A percentile compares a stretch with the other conserved stretches of the same genome.
Evolutionary conservation across 2,888 invertebrate genomes (phyloP).

Genomic region (Hartigia nigra): DNA sequence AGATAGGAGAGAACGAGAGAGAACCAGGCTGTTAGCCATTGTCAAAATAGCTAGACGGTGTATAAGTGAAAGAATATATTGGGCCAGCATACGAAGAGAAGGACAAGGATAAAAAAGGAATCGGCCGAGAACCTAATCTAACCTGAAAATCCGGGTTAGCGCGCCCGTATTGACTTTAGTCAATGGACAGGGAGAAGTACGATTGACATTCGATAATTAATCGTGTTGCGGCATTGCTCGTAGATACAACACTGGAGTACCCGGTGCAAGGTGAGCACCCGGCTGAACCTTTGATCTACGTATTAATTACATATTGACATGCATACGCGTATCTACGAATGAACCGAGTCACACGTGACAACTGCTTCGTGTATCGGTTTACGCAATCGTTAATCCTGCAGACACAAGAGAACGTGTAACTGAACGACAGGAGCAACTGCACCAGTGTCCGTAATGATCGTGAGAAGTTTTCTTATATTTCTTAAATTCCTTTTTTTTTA

Average conservation of each 20-base stretch:
- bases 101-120: not conserved
- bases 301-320: constrained; percentile 47
- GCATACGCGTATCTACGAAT: constrained; percentile 15
- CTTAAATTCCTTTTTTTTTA: not conserved
- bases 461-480: not conserved
- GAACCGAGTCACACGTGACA: not conserved
- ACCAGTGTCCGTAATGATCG: not conserved
- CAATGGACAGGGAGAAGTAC: constrained; percentile 21
- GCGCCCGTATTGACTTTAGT: not conserved
- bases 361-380: not conserved
- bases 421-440: not conserved
- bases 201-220: constrained; percentile 54
- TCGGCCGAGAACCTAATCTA: not conserved
- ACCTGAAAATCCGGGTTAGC: not conserved
- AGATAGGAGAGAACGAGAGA: not conserved
- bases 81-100: not conserved
- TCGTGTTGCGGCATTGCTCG: constrained; percentile 37
- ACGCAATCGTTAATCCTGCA: not conserved
- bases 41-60: not conserved
- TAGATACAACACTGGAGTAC: constrained; percentile 7
- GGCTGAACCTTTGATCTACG: constrained; percentile 41
- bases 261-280: constrained; percentile 6
- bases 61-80: not conserved
- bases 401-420: not conserved
- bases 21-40: not conserved